These are phyloP conservation scores for Eulemur rufifrons DNA, from an alignment of 2,113 vertebrate species.

Conservation along the genomic window DNA sequence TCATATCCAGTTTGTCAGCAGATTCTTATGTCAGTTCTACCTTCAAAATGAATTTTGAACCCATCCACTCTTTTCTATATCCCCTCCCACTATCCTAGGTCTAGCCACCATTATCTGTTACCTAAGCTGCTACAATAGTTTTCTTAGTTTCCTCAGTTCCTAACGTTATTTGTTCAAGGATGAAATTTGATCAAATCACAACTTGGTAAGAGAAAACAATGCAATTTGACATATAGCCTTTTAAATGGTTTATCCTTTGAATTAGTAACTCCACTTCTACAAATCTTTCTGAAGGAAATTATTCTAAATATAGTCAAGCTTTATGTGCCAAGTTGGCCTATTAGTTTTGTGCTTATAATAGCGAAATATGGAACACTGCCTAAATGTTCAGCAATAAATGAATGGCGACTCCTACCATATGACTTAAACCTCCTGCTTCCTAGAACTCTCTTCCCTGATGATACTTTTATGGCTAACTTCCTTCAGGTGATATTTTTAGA, in stretches of 20 bases:
- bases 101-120: background rate
- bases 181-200: too few relatives aligned
- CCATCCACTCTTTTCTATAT: background rate
- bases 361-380: background rate
- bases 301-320: background rate
- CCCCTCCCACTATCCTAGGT: background rate
- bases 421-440: background rate
- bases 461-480: background rate
- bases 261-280: background rate
- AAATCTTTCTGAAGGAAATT: background rate
- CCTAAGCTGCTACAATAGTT: background rate
- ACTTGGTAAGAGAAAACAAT: background rate
- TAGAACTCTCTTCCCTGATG: background rate
- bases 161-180: background rate
- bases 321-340: background rate
- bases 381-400: background rate
- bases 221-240: background rate
- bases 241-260: background rate
- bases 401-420: background rate
- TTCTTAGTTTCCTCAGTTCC: conserved; percentile 4
- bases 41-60: background rate
- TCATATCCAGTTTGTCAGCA: background rate
- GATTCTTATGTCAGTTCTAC: background rate
- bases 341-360: background rate
- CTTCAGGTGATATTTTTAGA: background rate